Percentiles rank a stretch among this genome's conserved stretches.
Evolutionary conservation across 2,113 vertebrate genomes (phyloP).

Genomic region (Delphinus delphis): DNA sequence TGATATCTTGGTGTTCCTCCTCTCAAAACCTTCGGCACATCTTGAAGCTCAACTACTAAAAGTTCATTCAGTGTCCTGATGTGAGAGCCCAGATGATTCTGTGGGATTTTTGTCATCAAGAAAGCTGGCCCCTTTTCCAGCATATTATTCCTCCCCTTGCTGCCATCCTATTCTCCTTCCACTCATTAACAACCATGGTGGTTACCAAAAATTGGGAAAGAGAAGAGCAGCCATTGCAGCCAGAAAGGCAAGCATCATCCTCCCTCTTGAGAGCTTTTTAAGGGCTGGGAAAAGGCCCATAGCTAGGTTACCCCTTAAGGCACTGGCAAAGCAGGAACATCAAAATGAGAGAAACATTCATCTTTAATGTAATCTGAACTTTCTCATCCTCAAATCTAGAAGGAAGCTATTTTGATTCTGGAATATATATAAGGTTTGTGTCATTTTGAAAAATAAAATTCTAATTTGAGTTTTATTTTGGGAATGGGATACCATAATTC

Average conservation of each 20-base stretch:
- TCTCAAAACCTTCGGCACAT: neutral
- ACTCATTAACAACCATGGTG: neutral
- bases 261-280: neutral
- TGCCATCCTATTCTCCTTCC: neutral
- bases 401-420: conserved; percentile 11
- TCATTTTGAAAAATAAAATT: conserved; percentile 8
- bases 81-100: neutral
- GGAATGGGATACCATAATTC: neutral
- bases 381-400: neutral
- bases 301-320: neutral
- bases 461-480: conserved; percentile 16
- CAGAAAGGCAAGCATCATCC: neutral
- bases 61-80: neutral
- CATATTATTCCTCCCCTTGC: neutral
- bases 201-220: neutral
- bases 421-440: neutral
- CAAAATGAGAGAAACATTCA: neutral
- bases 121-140: neutral
- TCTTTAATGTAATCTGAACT: conserved; percentile 43
- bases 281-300: neutral
- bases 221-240: neutral
- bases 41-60: neutral
- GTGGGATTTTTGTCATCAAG: neutral
- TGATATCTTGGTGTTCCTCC: neutral
- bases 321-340: neutral